Percentiles rank a stretch among this genome's conserved stretches.
These are phyloP conservation scores for Macrochelys suwanniensis DNA, from an alignment of 2,797 vertebrate genomes.

Conservation along the genomic window DNA sequence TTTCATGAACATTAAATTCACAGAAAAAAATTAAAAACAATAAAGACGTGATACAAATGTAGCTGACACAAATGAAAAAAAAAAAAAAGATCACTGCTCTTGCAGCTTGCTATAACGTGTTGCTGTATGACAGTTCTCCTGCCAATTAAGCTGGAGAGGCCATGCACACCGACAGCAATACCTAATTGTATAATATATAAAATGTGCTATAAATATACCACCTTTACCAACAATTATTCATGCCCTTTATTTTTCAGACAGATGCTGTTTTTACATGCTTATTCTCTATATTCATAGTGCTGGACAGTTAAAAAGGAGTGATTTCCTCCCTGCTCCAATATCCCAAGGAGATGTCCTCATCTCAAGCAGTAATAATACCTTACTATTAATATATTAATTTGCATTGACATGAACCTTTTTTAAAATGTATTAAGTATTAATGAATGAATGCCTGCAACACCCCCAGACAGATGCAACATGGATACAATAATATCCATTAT, in stretches of 20 bases:
- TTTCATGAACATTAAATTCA: not conserved
- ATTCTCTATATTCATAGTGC: not conserved
- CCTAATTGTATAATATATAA: conserved; percentile 18
- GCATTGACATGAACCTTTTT: not conserved
- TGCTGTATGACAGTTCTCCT: not conserved
- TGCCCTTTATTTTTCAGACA: not conserved
- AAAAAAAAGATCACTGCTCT: not conserved
- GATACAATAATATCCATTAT: not conserved
- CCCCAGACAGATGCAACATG: not conserved
- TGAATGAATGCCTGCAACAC: not conserved
- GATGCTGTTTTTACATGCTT: not conserved
- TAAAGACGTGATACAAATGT: not conserved
- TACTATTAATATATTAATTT: not conserved
- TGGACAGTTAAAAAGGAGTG: not conserved
- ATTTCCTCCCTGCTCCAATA: not conserved
- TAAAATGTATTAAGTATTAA: not conserved
- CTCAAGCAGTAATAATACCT: not conserved
- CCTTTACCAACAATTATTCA: not conserved
- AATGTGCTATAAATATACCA: conserved; percentile 38
- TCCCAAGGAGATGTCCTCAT: not conserved
- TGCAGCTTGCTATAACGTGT: accelerated
- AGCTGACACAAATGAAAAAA: not conserved
- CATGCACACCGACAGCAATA: not conserved
- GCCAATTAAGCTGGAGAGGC: conserved; percentile 35
- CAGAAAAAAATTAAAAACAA: not conserved